Percentiles rank a stretch among this genome's conserved stretches.
Evolutionary conservation across 2,113 vertebrate species (phyloP).

Genomic region (Podarcis raffonei): DNA sequence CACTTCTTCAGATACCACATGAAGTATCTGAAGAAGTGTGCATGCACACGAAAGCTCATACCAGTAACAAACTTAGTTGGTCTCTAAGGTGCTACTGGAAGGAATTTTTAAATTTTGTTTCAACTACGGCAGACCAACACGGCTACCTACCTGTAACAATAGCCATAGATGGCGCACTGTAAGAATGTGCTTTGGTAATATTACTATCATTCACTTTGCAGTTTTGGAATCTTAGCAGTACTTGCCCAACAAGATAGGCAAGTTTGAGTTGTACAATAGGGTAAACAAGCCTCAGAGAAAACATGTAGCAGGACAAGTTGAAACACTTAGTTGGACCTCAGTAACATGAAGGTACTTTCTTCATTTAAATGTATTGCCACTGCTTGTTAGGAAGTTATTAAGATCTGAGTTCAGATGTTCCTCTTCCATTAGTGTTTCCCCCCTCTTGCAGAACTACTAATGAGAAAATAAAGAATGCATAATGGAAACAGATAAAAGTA

Average conservation of each 20-base stretch:
- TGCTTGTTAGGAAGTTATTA: constrained; percentile 34
- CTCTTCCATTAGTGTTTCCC: background rate
- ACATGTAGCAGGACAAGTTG: constrained; percentile 65
- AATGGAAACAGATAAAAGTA: background rate
- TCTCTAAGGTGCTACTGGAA: too few relatives aligned
- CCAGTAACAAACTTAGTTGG: too few relatives aligned
- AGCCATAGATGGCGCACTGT: constrained; percentile 21
- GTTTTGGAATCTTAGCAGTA: constrained; percentile 65
- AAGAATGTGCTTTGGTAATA: constrained; percentile 44
- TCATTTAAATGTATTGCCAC: constrained; percentile 51
- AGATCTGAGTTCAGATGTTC: constrained; percentile 30
- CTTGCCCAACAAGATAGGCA: constrained; percentile 76
- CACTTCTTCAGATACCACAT: too few relatives aligned
- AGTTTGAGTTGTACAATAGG: constrained; percentile 75
- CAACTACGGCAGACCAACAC: too few relatives aligned
- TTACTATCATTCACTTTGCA: constrained; percentile 55
- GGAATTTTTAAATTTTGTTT: too few relatives aligned
- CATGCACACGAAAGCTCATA: too few relatives aligned
- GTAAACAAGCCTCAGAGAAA: constrained; percentile 71
- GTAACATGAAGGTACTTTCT: constrained; percentile 65
- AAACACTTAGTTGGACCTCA: constrained; percentile 67
- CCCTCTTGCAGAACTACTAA: constrained; percentile 2
- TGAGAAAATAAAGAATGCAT: background rate
- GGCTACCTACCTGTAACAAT: background rate
- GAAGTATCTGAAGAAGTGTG: too few relatives aligned